Evolutionary conservation across 1,140 invertebrate genomes (phyloP).

Genomic region (Megalonaias nervosa): DNA sequence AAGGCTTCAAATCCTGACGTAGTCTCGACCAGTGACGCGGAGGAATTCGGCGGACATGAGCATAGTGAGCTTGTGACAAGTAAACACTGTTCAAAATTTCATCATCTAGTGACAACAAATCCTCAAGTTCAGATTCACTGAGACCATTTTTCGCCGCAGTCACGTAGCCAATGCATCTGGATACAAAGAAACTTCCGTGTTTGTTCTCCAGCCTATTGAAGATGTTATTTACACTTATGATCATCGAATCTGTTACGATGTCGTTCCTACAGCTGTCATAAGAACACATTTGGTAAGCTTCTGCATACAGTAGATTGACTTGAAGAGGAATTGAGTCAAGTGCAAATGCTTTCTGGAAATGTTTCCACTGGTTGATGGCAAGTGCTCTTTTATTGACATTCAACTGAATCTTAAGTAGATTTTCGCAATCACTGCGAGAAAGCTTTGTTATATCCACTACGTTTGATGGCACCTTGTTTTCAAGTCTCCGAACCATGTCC

Average conservation of each 20-base stretch:
- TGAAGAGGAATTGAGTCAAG: constrained; percentile 49
- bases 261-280: constrained; percentile 43
- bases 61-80: constrained; percentile 32
- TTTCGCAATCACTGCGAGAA: constrained; percentile 47
- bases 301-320: constrained; percentile 46
- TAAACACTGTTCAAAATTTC: constrained; percentile 55
- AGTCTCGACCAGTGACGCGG: constrained; percentile 49
- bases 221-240: constrained; percentile 45
- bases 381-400: constrained; percentile 77
- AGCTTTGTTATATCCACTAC: constrained; percentile 50
- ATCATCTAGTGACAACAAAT: constrained; percentile 67
- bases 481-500: constrained; percentile 46
- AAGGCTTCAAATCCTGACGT: constrained; percentile 94
- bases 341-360: constrained; percentile 53
- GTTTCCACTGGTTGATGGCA: constrained; percentile 54
- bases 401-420: constrained; percentile 47
- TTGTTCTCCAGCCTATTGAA: constrained; percentile 57
- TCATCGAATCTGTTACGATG: constrained; percentile 31
- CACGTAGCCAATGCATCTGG: constrained; percentile 73
- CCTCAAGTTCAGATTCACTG: constrained; percentile 63
- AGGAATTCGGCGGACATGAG: constrained; percentile 53
- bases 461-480: constrained; percentile 43
- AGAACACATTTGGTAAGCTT: constrained; percentile 45
- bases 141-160: constrained; percentile 58
- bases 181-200: constrained; percentile 50